Evolutionary conservation across 64 coral and sea anemone genomes (phyloP), one percentile per base, ranked within the genome.

Genomic region (Astreopora myriophthalma): DNA sequence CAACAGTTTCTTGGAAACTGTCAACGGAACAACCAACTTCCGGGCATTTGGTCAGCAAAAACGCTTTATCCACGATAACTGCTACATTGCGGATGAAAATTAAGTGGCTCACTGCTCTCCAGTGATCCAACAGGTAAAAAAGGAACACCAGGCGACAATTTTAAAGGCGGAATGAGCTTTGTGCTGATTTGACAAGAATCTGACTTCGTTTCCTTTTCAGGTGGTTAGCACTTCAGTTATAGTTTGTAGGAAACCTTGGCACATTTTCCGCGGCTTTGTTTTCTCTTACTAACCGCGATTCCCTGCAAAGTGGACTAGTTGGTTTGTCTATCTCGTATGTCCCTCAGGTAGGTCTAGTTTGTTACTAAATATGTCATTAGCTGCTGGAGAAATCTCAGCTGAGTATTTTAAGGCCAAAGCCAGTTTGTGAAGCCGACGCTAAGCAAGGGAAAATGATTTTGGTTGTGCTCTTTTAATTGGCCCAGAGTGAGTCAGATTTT

Each of bases 1-100:
- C 60, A 93, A 74, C 67, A 90, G 93, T 73, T 96, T 96, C 65
- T 71, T 96, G 26, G 95, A 96, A 60, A 89, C 95, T 3, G 86
- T 96, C 71, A 93, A 96, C 14, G 95, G 95, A 60, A 89, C 86
- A 1, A 86, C 86, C 71, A 96, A 86, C 37, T 93, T 96, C 34
- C 85, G 95, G 8, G 95, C 90, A 19, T 96, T 92, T 57, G 64
- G 63, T 26, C 90, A 86, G 6, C 95, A 96, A 25, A 42, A 75
- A 11, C 91, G 85, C 48, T 96, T 96, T 69, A 93, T 90, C 19
- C 85, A 79, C 1, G 86, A 75, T 1, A 93, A 90, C 29, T 89
- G 93, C 38, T 58, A 48, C 73, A 90, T 74, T 51, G 81, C 79
- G 34, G 95, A 96, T 72, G 95, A 96, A 73, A 96, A 93, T 30